A percentile compares a stretch with the other conserved stretches of the same genome.
These are phyloP conservation scores for Ardeotis arabs DNA, from an alignment of 2,113 vertebrate genomes.

Conservation along the genomic window DNA sequence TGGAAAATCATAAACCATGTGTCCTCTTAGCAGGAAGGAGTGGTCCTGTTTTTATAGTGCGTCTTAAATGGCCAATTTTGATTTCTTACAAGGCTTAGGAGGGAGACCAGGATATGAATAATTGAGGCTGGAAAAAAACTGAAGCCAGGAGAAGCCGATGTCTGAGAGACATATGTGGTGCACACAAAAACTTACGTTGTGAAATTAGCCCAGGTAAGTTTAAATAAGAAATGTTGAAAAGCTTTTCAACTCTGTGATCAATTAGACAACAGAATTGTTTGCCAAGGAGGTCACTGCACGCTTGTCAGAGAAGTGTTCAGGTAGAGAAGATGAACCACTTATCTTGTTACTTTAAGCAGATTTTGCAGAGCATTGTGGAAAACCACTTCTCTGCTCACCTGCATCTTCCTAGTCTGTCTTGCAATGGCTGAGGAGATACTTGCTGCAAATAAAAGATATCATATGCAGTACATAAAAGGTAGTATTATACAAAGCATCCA, in stretches of 20 bases:
- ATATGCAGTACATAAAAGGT: neutral
- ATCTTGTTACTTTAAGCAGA: no score
- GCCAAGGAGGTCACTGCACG: neutral
- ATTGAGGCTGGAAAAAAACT: neutral
- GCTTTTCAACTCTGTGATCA: neutral
- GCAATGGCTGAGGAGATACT: neutral
- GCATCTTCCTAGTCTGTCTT: neutral
- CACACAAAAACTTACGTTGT: neutral
- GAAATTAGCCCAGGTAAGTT: neutral
- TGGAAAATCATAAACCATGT: constrained; percentile 23
- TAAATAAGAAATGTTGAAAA: neutral
- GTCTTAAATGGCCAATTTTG: neutral
- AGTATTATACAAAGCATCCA: neutral
- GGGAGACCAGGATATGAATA: neutral
- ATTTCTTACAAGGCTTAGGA: neutral
- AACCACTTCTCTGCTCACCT: neutral
- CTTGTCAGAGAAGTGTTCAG: neutral
- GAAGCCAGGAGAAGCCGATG: neutral
- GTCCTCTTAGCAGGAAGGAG: constrained; percentile 6
- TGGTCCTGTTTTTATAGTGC: neutral
- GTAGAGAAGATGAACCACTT: neutral
- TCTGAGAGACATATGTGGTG: neutral
- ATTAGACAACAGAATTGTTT: neutral
- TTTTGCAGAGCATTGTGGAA: neutral
- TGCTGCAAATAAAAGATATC: neutral